Conservation (phyloP, 1,140 invertebrate genomes). For the Papilio machaon region DNA sequence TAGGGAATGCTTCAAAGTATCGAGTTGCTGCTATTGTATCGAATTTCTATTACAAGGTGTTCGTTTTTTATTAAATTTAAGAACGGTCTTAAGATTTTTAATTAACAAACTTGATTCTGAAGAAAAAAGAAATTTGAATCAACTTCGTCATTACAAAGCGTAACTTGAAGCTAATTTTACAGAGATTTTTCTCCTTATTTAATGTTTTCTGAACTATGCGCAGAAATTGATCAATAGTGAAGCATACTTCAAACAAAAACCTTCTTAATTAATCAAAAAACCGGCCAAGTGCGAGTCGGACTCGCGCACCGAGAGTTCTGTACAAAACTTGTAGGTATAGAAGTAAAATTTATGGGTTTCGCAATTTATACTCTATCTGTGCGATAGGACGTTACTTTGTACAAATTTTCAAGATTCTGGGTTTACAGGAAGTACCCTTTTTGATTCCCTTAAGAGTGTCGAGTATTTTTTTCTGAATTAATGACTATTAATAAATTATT, state of each 20-base stretch:
- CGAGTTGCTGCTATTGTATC: constrained; percentile 10
- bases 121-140: constrained; percentile 17
- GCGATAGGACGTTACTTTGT: no score
- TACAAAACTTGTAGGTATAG: no score
- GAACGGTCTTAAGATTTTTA: constrained; percentile 1
- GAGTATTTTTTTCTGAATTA: no score
- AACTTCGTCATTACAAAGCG: background rate
- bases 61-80: constrained; percentile 23
- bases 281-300: no score
- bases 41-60: background rate
- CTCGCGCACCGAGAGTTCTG: no score
- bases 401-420: no score
- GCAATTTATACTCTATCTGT: no score
- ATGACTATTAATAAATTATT: no score
- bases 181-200: background rate
- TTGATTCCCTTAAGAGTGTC: no score
- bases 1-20: background rate
- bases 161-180: constrained; percentile 4
- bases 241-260: background rate
- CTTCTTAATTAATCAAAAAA: background rate
- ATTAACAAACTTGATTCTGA: constrained; percentile 8
- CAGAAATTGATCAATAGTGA: background rate
- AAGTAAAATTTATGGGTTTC: no score
- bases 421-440: no score
- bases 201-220: background rate